phyloP scores from a whole-genome alignment of 92 coral and sea anemone species.

The Epizoanthus ramosus region DNA sequence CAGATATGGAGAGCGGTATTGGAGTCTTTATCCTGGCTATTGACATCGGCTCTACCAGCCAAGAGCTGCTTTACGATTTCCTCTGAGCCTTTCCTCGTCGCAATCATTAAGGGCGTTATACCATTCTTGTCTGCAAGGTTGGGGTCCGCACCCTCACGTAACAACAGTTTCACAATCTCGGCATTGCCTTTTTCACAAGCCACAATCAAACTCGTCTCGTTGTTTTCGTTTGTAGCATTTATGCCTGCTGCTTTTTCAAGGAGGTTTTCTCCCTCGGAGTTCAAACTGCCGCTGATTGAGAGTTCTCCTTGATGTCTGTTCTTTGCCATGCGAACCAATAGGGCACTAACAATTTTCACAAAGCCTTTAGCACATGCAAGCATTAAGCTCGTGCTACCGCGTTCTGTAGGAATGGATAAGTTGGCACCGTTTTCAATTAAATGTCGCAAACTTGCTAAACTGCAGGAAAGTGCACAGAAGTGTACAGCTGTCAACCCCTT shows the following conservation, averaged over 20 bases:
- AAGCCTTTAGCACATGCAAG: conserved; percentile 85
- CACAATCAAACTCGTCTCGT: conserved; percentile 77
- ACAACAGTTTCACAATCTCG: conserved; percentile 67
- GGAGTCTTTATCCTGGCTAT: conserved; percentile 65
- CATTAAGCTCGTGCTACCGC: conserved; percentile 80
- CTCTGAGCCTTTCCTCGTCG: conserved; percentile 77
- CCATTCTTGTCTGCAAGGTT: conserved; percentile 70
- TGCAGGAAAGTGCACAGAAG: conserved; percentile 76
- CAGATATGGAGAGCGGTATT: conserved; percentile 80
- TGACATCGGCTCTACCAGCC: conserved; percentile 60
- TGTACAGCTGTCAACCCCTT: conserved; percentile 82
- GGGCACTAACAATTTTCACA: conserved; percentile 70
- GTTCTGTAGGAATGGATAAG: conserved; percentile 66
- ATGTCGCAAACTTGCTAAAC: conserved; percentile 73
- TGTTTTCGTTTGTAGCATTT: conserved; percentile 65
- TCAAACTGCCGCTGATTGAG: conserved; percentile 22
- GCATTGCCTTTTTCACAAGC: conserved; percentile 81
- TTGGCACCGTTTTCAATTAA: conserved; percentile 73
- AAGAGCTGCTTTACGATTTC: conserved; percentile 69
- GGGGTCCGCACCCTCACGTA: conserved; percentile 77
- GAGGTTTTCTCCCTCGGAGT: not conserved
- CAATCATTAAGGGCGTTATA: conserved; percentile 70
- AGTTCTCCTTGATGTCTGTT: conserved; percentile 56
- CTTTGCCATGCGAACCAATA: conserved; percentile 61
- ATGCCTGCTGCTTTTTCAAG: conserved; percentile 42